phyloP scores from a whole-genome alignment of 30 jellyfish, hydroid and myxozoan species.

The Mastigias papua region DNA sequence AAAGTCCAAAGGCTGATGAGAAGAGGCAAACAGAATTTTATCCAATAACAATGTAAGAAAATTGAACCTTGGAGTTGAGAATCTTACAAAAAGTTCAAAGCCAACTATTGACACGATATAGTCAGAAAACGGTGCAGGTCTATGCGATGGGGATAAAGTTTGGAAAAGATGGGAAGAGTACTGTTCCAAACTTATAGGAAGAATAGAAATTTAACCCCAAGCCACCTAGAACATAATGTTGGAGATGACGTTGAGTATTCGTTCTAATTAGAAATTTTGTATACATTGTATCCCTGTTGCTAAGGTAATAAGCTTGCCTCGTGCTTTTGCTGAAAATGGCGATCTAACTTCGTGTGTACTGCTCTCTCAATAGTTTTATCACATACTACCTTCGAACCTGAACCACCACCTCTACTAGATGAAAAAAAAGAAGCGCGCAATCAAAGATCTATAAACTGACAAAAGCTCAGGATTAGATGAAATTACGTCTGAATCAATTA shows the following conservation, averaged over 20 bases:
- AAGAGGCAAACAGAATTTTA: conserved; percentile 22
- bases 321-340: too few relatives aligned
- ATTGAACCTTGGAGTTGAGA: conserved; percentile 14
- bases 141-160: conserved; percentile 14
- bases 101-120: conserved; percentile 3
- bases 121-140: conserved; percentile 19
- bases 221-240: neutral
- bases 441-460: conserved; percentile 29
- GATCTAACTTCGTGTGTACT: too few relatives aligned
- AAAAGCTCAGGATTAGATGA: conserved; percentile 58
- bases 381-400: conserved; percentile 1
- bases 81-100: neutral
- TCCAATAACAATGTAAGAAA: conserved; percentile 22
- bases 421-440: conserved; percentile 50
- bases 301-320: too few relatives aligned
- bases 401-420: conserved; percentile 32
- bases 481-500: conserved; percentile 23
- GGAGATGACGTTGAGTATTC: too few relatives aligned
- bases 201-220: neutral
- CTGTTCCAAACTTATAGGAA: conserved; percentile 19
- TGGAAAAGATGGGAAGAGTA: conserved; percentile 19
- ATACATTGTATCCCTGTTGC: too few relatives aligned
- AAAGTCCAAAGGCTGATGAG: conserved; percentile 50
- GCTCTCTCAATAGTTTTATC: too few relatives aligned
- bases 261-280: too few relatives aligned